Base-by-base conservation (phyloP, 2,888 invertebrate species). In the Siphonodentalium dalli region DNA sequence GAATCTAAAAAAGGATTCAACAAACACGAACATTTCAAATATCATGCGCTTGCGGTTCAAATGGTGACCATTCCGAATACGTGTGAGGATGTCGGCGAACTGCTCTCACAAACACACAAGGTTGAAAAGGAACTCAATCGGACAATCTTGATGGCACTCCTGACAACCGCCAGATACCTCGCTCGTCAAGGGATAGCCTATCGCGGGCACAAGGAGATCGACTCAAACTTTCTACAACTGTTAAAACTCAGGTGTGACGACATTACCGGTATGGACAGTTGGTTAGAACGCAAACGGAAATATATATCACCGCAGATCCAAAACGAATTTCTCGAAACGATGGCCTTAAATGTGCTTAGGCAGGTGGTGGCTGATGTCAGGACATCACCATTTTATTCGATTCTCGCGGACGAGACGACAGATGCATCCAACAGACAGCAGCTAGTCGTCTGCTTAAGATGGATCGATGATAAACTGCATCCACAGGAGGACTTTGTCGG, bases 401-500 rank as follows among this genome's bases (percentile, higher is more conserved):
- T 61, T 13, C 44, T 61, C 13, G 37, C 46, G 23, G 46, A 46
- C 23, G 62, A 61, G 44, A 55, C 54, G 13, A 51, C 60, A 35
- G 57, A 61, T 50, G 28, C 39, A 7, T 35, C 42, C 35, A 62
- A 61, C 43, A 52, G 34, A n/a, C 60, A 62, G 31, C 60, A 62
- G 38, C 26, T 56, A 13, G 57, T 52, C 24, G 37, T 61, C 35
- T 55, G 55, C 21, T 15, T 62, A 11, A 34, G 57, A 18, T 61
- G 51, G 39, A 35, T 61, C n/a, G 50, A 60, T 41, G 42, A 54
- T 31, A 28, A 47, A 11, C 38, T 61, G 6, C 24, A 27, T 15
- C 51, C 44, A 8, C 50, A 58, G 34, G 60, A 62, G 54, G 60
- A 61, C 18, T 51, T 62, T 18, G 28, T 62, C 42, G 60, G 57